Evolutionary conservation across 2,113 vertebrate genomes (phyloP).

Genomic region (Pelobates fuscus): DNA sequence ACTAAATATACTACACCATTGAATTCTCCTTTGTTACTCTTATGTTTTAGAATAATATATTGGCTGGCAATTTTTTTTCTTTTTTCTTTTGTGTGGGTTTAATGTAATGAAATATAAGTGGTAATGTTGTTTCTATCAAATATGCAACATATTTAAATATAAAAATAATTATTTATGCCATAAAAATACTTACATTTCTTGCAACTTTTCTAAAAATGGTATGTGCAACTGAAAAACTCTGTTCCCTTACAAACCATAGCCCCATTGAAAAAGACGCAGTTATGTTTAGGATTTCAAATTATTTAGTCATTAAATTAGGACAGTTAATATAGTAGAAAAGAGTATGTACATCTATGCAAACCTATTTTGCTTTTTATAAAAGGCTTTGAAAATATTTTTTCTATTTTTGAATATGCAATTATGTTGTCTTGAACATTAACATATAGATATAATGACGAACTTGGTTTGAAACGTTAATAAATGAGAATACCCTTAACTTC

Average conservation of each 20-base stretch:
- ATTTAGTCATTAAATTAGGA: constrained; percentile 9
- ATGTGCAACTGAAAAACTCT: constrained; percentile 56
- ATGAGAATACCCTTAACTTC: too few relatives aligned
- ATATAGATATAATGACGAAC: not conserved
- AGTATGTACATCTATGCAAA: not conserved
- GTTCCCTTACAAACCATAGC: constrained; percentile 72
- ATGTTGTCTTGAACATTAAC: not conserved
- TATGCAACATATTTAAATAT: too few relatives aligned
- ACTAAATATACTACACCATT: too few relatives aligned
- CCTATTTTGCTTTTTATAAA: not conserved
- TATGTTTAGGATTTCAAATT: constrained; percentile 42
- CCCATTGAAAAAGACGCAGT: constrained; percentile 57
- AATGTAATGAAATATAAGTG: too few relatives aligned
- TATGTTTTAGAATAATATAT: too few relatives aligned
- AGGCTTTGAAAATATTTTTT: not conserved
- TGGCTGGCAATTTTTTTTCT: too few relatives aligned
- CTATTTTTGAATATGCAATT: too few relatives aligned
- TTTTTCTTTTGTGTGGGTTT: too few relatives aligned
- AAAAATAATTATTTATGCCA: too few relatives aligned
- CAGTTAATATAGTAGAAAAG: constrained; percentile 5
- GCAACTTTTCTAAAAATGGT: not conserved
- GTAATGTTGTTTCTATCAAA: too few relatives aligned
- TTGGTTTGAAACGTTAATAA: not conserved
- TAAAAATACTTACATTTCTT: too few relatives aligned
- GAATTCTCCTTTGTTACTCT: too few relatives aligned